Evolutionary conservation across 92 coral and sea anemone genomes (phyloP).

Genomic region (Zoanthus gigantus): DNA sequence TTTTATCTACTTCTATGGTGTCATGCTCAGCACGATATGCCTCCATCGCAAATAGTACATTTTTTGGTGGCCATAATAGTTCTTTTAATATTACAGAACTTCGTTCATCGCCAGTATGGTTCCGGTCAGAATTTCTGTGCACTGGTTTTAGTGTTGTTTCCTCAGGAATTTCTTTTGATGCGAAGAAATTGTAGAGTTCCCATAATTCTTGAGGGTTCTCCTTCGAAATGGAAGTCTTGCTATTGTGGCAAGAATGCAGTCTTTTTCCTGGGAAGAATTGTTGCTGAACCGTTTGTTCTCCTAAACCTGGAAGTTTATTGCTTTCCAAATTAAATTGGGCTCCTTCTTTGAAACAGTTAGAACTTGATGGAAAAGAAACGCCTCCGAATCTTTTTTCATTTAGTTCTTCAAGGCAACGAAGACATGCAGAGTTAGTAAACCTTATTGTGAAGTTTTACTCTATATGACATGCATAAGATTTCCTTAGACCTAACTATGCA

Average conservation of each 20-base stretch:
- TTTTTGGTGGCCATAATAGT: not conserved
- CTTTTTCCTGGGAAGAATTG: not conserved
- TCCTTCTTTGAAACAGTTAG: conserved; percentile 15
- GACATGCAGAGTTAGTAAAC: not conserved
- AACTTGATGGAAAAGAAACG: not conserved
- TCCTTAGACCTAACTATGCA: no score
- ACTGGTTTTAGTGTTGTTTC: not conserved
- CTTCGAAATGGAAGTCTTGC: not conserved
- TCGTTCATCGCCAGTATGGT: not conserved
- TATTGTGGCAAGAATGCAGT: not conserved
- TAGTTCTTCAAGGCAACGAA: not conserved
- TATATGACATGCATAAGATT: no score
- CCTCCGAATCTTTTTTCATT: not conserved
- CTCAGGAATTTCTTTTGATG: not conserved
- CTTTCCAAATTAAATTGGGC: not conserved
- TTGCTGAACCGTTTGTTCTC: not conserved
- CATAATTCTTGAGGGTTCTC: conserved; percentile 19
- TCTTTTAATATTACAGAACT: not conserved
- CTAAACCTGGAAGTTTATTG: not conserved
- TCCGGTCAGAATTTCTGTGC: not conserved
- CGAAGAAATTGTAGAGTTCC: conserved; percentile 7
- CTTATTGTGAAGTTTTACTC: not conserved
- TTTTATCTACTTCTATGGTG: not conserved
- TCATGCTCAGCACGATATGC: not conserved
- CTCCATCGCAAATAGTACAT: conserved; percentile 21